A percentile compares a stretch with the other conserved stretches of the same genome.
Conservation (phyloP, 2,888 invertebrate genomes). For the Pherbina coryleti region DNA sequence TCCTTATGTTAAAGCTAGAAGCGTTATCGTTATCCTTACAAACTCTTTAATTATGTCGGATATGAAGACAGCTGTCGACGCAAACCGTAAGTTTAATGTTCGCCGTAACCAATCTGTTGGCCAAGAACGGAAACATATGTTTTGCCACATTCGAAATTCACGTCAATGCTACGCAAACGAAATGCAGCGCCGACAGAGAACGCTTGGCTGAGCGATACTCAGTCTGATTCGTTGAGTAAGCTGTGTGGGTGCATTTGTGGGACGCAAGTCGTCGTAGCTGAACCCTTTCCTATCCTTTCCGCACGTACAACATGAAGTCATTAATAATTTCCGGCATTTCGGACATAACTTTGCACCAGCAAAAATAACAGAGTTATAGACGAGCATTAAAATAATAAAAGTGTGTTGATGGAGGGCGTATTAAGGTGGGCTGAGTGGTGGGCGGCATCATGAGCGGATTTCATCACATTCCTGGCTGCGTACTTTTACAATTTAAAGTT, state of each 20-base stretch:
- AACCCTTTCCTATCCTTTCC: neutral
- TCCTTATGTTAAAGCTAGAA: too few relatives aligned
- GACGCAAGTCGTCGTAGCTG: neutral
- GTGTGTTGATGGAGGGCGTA: neutral
- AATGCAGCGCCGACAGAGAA: neutral
- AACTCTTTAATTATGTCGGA: too few relatives aligned
- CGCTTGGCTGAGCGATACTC: too few relatives aligned
- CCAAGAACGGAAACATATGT: conserved; percentile 7
- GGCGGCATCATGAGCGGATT: neutral
- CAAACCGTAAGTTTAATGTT: too few relatives aligned
- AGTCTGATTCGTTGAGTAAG: neutral
- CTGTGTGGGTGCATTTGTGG: conserved; percentile 14
- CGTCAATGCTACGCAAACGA: neutral
- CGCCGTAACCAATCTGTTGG: neutral
- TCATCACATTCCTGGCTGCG: neutral
- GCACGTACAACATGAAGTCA: conserved; percentile 36
- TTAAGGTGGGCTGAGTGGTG: too few relatives aligned
- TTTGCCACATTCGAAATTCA: conserved; percentile 4
- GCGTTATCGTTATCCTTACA: too few relatives aligned
- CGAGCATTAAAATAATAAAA: conserved; percentile 5
- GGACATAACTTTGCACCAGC: conserved; percentile 28
- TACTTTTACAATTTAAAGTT: conserved; percentile 29
- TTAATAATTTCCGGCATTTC: conserved; percentile 38
- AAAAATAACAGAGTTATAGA: neutral
- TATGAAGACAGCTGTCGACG: too few relatives aligned